A percentile compares a stretch with the other conserved stretches of the same genome.
These are phyloP conservation scores for Enteromius anoplus DNA, from an alignment of 2,797 vertebrate species.

Conservation along the genomic window DNA sequence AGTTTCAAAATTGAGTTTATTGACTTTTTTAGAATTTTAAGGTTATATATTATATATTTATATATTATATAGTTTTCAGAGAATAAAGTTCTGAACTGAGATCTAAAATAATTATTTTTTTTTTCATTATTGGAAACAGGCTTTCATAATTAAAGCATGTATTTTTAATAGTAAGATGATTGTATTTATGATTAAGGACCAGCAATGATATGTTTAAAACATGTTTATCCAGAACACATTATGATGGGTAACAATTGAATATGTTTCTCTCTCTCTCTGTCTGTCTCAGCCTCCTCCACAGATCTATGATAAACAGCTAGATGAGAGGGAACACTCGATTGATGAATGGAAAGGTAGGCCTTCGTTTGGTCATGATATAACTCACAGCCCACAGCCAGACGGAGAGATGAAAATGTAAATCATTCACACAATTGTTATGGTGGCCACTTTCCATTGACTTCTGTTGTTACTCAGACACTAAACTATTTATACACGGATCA, in stretches of 20 bases:
- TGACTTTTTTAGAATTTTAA: not conserved
- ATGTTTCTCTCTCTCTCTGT: slow-evolving; percentile 17
- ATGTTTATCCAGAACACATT: not conserved
- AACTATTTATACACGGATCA: not conserved
- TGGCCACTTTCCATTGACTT: not conserved
- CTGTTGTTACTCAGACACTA: not conserved
- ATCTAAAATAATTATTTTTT: not conserved
- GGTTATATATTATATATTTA: not conserved
- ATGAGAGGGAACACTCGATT: slow-evolving; percentile 99
- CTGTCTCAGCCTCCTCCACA: slow-evolving; percentile 91
- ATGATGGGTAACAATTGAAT: not conserved
- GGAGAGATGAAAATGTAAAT: not conserved
- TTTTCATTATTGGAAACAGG: not conserved
- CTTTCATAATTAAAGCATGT: not conserved
- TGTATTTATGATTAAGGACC: slow-evolving; percentile 19
- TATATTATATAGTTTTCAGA: not conserved
- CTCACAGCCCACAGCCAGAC: not conserved
- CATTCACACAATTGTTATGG: not conserved
- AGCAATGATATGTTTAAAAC: slow-evolving; percentile 11
- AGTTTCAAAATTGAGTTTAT: not conserved
- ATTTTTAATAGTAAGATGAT: not conserved
- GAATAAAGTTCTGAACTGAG: not conserved
- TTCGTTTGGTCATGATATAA: not conserved
- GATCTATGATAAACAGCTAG: slow-evolving; percentile 98
- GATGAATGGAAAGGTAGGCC: slow-evolving; percentile 99